phyloP scores from a whole-genome alignment of 2,797 vertebrate species.

The Tauraco hartlaubi region DNA sequence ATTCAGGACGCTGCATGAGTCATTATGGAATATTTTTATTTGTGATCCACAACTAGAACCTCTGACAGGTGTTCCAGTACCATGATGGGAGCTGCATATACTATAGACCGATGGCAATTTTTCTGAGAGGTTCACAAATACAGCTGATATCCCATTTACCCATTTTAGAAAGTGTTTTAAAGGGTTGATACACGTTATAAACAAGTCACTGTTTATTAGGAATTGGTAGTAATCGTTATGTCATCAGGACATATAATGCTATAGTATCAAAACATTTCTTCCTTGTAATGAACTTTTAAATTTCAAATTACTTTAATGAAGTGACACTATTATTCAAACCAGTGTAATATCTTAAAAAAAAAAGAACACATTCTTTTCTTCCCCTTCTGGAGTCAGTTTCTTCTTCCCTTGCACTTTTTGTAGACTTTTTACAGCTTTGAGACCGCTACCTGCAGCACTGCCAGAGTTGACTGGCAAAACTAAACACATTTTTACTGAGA shows the following conservation, averaged over 20 bases:
- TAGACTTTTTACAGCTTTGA: neutral
- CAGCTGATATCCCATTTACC: neutral
- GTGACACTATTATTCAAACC: neutral
- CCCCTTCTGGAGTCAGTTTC: neutral
- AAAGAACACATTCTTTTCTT: neutral
- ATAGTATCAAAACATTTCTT: neutral
- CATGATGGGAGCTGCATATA: neutral
- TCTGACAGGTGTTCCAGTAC: conserved; percentile 29
- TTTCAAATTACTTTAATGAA: neutral
- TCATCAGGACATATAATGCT: neutral
- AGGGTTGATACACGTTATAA: neutral
- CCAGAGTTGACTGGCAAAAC: neutral
- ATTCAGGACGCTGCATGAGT: conserved; percentile 38
- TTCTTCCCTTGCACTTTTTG: neutral
- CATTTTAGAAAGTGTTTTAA: neutral
- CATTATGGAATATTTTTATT: conserved; percentile 53
- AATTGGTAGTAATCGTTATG: neutral
- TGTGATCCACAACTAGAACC: neutral
- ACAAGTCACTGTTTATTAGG: neutral
- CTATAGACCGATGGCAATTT: neutral
- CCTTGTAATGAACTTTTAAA: neutral
- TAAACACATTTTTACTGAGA: neutral
- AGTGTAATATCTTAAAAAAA: neutral
- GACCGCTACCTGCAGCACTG: neutral
- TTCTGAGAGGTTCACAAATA: neutral